These are phyloP conservation scores for Scomber japonicus DNA, from an alignment of 2,113 vertebrate genomes.

Conservation along the genomic window DNA sequence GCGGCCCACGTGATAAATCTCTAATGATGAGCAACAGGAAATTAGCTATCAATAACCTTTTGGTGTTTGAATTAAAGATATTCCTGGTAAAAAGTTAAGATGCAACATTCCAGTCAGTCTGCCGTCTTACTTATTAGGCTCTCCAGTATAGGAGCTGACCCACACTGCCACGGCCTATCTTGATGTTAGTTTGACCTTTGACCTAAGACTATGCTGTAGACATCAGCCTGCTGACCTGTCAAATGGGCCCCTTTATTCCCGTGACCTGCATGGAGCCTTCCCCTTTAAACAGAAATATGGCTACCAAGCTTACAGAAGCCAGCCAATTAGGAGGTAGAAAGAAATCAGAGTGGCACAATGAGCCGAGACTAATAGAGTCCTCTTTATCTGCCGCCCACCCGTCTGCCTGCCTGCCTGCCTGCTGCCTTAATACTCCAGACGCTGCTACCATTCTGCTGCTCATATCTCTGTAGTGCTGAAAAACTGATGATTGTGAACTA, in stretches of 20 bases:
- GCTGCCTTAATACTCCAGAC: slow-evolving; percentile 81
- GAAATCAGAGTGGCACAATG: slow-evolving; percentile 87
- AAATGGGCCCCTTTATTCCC: slow-evolving; percentile 90
- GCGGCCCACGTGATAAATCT: too few relatives aligned
- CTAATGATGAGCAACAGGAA: too few relatives aligned
- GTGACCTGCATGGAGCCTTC: slow-evolving; percentile 88
- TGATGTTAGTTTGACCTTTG: slow-evolving; percentile 87
- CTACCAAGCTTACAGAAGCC: slow-evolving; percentile 87
- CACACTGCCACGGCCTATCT: slow-evolving; percentile 81
- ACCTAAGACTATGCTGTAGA: slow-evolving; percentile 77
- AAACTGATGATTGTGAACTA: slow-evolving; percentile 9
- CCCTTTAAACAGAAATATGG: slow-evolving; percentile 91
- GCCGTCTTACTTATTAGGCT: slow-evolving; percentile 64
- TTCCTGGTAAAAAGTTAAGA: slow-evolving; percentile 35
- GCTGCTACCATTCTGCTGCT: slow-evolving; percentile 38
- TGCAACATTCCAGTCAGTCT: slow-evolving; percentile 76
- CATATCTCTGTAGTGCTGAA: neutral
- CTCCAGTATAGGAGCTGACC: slow-evolving; percentile 77
- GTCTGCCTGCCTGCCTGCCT: slow-evolving; percentile 80
- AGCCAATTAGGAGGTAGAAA: slow-evolving; percentile 84
- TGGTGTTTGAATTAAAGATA: slow-evolving; percentile 36
- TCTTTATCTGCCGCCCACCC: slow-evolving; percentile 85
- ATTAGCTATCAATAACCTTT: neutral
- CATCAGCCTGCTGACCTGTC: slow-evolving; percentile 86
- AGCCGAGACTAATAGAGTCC: slow-evolving; percentile 91